Evolutionary conservation across 2,888 invertebrate species (phyloP), one percentile per base, ranked within the genome.

Genomic region (Terebella lapidaria): DNA sequence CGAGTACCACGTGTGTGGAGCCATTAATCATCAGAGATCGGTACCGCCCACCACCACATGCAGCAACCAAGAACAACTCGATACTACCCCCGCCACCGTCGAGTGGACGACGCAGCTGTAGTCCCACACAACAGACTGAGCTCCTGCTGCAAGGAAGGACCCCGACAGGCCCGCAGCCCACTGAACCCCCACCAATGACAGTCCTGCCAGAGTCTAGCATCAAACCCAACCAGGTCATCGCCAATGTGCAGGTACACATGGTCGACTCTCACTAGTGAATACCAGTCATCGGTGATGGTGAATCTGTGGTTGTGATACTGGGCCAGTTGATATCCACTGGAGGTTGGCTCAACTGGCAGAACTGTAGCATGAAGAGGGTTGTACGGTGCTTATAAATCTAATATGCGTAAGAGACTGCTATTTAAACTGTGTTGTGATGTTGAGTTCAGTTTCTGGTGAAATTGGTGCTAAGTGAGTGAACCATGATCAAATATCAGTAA

Each of bases 221-320:
- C 18, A 35, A 81, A 83, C 46, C 86, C 86, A 78, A 86, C 85
- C 78, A 61, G 25, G 86, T 92, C 64, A 83, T 92, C 71, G 92
- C 90, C 53, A 89, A 91, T n/a, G 92, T 92, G 28, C 92, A 91
- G 57, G 92, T 93, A 59, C 92, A 93, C 76, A 91, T 92, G 90
- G 92, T 92, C 78, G 88, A 90, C 66, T 71, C 79, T 24, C 79
- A 74, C 68, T 81, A 52, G 52, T 29, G 20, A 26, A 35, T 15
- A n/a, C 42, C n/a, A n/a, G 42, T 15, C n/a, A 15, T 35, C 42
- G 42, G 10, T 35, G 42, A n/a, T n/a, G n/a, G n/a, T n/a, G n/a
- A n/a, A n/a, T n/a, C n/a, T n/a, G n/a, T n/a, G n/a, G n/a, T n/a
- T n/a, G n/a, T n/a, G n/a, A n/a, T n/a, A n/a, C n/a, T n/a, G n/a